phyloP scores from a whole-genome alignment of 2,888 invertebrate genomes.

The Mesorhabditis belari region DNA sequence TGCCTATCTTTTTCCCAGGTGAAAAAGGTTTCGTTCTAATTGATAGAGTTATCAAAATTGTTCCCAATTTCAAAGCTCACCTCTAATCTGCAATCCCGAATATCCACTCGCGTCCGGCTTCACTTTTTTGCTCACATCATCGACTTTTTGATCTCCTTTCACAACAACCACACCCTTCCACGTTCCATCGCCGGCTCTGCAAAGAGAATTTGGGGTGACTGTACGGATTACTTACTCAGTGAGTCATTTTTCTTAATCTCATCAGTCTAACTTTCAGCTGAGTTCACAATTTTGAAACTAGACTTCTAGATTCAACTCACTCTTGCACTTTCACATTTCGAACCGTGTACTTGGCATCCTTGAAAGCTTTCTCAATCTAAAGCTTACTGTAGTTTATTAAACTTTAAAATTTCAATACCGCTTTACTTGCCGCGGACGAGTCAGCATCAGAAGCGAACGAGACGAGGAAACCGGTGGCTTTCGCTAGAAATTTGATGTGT shows the following conservation, averaged over 20 bases:
- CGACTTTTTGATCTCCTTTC: not conserved
- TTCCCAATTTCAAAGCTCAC: not conserved
- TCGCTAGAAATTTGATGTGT: not conserved
- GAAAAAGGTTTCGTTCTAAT: too few species aligned
- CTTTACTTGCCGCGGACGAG: not conserved
- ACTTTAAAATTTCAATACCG: not conserved
- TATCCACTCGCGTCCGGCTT: not conserved
- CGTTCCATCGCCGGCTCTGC: not conserved
- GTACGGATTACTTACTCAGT: too few species aligned
- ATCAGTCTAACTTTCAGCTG: too few species aligned
- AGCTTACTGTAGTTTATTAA: not conserved
- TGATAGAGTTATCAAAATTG: too few species aligned
- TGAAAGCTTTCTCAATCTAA: not conserved
- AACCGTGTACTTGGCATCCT: not conserved
- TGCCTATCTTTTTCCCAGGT: too few species aligned
- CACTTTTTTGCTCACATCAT: not conserved
- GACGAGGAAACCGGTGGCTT: not conserved
- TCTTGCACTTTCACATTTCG: not conserved
- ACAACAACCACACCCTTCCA: not conserved
- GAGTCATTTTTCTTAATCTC: too few species aligned
- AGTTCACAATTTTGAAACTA: too few species aligned
- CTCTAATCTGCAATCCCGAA: too few species aligned
- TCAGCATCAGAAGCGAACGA: not conserved
- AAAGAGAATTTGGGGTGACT: too few species aligned
- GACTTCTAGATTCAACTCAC: not conserved